Evolutionary conservation across 2,113 vertebrate species (phyloP).

Genomic region (Bagarius yarrelli): DNA sequence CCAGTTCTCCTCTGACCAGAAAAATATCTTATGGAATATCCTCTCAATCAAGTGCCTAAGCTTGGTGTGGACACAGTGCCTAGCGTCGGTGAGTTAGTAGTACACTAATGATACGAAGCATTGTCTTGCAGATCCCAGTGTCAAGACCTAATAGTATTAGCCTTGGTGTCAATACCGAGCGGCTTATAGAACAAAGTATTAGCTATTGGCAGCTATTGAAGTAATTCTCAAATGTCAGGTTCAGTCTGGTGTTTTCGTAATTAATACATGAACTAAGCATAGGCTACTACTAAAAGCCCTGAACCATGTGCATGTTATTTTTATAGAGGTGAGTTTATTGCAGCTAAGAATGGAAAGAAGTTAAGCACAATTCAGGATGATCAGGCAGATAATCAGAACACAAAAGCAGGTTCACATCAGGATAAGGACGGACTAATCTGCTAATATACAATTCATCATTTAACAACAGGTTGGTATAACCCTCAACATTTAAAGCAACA

Average conservation of each 20-base stretch:
- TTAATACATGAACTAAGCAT: background rate
- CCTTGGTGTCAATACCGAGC: background rate
- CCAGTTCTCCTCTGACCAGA: too few relatives aligned
- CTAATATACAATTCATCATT: background rate
- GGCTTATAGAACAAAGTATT: background rate
- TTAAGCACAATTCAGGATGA: background rate
- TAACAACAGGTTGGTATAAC: background rate
- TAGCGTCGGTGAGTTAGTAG: background rate
- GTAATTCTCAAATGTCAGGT: background rate
- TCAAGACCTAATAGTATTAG: background rate
- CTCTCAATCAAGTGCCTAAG: background rate
- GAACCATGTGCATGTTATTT: background rate
- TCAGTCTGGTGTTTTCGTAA: background rate
- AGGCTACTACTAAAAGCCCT: background rate
- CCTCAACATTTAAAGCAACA: background rate
- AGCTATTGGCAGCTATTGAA: background rate
- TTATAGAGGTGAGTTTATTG: background rate
- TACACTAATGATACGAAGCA: background rate
- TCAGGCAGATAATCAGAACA: background rate
- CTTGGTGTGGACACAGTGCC: background rate
- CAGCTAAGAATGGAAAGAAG: background rate
- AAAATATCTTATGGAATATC: background rate
- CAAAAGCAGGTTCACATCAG: background rate
- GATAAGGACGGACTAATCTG: background rate
- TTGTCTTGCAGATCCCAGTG: background rate